These are phyloP conservation scores for Sebastes minor DNA, from an alignment of 2,797 vertebrate genomes.

Conservation along the genomic window DNA sequence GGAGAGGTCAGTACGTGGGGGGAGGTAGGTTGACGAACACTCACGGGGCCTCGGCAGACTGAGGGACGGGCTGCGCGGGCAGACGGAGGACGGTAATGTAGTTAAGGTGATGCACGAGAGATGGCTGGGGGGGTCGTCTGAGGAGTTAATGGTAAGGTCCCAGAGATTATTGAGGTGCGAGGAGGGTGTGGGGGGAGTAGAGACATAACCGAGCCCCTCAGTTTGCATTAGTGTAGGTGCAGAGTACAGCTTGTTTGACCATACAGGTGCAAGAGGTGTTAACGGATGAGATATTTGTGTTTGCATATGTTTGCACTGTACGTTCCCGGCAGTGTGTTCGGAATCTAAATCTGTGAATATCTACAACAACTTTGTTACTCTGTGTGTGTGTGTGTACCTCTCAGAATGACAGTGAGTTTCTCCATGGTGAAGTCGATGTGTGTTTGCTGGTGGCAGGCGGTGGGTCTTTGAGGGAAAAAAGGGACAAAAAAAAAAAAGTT, in stretches of 20 bases:
- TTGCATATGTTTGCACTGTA: conserved; percentile 56
- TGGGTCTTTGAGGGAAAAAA: conserved; percentile 9
- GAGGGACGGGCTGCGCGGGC: background rate
- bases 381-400: conserved; percentile 18
- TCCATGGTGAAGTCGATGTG: conserved; percentile 24
- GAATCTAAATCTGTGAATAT: background rate
- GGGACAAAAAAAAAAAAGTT: background rate
- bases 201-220: conserved; percentile 11
- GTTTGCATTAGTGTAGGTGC: conserved; percentile 31
- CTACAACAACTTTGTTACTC: background rate
- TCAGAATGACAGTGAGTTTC: conserved; percentile 25
- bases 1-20: conserved; percentile 44
- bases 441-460: conserved; percentile 61
- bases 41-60: conserved; percentile 22
- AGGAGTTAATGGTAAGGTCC: conserved; percentile 27
- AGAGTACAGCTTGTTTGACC: conserved; percentile 33
- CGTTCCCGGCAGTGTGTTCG: conserved; percentile 32
- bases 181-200: background rate
- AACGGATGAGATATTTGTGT: conserved; percentile 1
- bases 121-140: background rate
- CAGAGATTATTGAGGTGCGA: conserved; percentile 12
- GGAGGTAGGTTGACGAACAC: conserved; percentile 62
- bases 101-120: background rate
- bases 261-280: conserved; percentile 15
- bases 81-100: background rate